phyloP scores from a whole-genome alignment of 2,888 invertebrate genomes.

The Aproaerema taeniolella region DNA sequence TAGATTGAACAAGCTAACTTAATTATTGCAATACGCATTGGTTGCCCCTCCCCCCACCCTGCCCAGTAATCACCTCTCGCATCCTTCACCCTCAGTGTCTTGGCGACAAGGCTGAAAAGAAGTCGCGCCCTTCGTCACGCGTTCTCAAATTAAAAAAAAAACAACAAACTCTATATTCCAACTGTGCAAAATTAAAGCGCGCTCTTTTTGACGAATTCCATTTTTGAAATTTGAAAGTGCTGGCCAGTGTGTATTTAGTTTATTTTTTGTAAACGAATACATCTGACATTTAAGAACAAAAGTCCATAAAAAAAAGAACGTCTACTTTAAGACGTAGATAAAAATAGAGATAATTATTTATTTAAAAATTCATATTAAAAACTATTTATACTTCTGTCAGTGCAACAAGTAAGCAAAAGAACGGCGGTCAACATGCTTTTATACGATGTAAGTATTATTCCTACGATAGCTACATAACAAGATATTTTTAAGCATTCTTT shows the following conservation, averaged over 20 bases:
- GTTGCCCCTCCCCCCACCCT: too few relatives aligned
- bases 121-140: conserved; percentile 21
- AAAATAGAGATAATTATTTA: background rate
- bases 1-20: conserved; percentile 39
- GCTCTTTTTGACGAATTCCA: background rate
- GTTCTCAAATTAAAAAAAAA: conserved; percentile 8
- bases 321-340: background rate
- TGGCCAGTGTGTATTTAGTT: background rate
- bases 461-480: too few relatives aligned
- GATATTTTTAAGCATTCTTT: too few relatives aligned
- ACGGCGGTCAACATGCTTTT: conserved; percentile 55
- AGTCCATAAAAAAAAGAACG: too few relatives aligned
- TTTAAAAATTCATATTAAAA: too few relatives aligned
- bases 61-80: too few relatives aligned
- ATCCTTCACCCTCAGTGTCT: conserved; percentile 39
- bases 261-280: background rate
- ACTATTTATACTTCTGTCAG: too few relatives aligned
- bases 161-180: conserved; percentile 1
- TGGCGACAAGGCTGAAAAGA: conserved; percentile 24
- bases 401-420: conserved; percentile 58
- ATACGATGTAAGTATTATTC: conserved; percentile 66
- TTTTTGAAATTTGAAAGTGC: background rate
- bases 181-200: conserved; percentile 1
- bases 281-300: too few relatives aligned
- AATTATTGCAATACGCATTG: too few relatives aligned